Percentiles rank a stretch among this genome's conserved stretches.
Evolutionary conservation across 2,113 vertebrate species (phyloP).

Genomic region (Campylomormyrus numenius): DNA sequence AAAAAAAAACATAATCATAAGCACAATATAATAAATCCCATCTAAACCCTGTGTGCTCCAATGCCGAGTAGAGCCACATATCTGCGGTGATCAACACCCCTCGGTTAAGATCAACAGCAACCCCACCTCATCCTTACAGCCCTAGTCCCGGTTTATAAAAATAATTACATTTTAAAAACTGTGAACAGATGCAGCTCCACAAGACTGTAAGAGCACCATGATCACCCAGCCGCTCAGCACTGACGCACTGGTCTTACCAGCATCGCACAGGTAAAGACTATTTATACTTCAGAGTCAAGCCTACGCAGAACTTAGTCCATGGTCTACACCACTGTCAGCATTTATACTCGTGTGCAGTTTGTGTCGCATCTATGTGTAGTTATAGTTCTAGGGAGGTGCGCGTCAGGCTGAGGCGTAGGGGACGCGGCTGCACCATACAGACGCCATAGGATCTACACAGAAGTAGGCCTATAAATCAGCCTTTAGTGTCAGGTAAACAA

Average conservation of each 20-base stretch:
- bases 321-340: not conserved
- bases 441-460: not conserved
- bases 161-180: not conserved
- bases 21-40: not conserved
- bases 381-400: not conserved
- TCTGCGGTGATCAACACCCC: not conserved
- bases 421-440: too few relatives aligned
- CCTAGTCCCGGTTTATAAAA: not conserved
- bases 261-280: not conserved
- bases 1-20: not conserved
- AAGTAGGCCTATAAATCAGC: not conserved
- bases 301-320: not conserved
- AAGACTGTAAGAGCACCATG: not conserved
- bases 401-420: not conserved
- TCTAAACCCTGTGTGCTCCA: not conserved
- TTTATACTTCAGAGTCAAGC: not conserved
- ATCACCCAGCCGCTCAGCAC: not conserved
- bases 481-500: not conserved
- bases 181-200: not conserved
- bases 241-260: not conserved
- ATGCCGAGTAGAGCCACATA: not conserved
- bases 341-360: not conserved
- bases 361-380: not conserved
- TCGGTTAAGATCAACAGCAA: not conserved
- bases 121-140: not conserved